phyloP scores from a whole-genome alignment of 2,888 invertebrate genomes.

The Antitype chi region DNA sequence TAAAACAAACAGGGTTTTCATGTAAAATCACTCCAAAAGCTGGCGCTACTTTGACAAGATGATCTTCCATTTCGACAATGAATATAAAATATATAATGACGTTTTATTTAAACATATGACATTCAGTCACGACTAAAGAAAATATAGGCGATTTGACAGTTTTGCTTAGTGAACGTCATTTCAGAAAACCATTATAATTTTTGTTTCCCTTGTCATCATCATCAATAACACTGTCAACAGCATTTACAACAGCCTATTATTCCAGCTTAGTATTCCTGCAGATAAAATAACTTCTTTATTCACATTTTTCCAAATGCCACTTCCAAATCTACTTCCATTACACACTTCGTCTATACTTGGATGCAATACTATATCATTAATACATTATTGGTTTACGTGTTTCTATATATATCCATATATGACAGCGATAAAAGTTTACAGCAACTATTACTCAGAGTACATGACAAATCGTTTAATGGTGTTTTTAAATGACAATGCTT shows the following conservation, averaged over 20 bases:
- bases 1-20: too few species aligned
- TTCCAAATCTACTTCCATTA: slow-evolving; percentile 17
- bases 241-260: background rate
- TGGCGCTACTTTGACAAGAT: too few species aligned
- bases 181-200: background rate
- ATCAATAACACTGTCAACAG: background rate
- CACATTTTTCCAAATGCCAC: background rate
- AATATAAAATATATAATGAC: too few species aligned
- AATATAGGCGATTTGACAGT: too few species aligned
- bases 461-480: slow-evolving; percentile 42
- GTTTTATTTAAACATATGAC: too few species aligned
- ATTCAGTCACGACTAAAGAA: too few species aligned
- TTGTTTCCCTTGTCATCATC: background rate
- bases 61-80: too few species aligned
- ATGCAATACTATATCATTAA: slow-evolving; percentile 1
- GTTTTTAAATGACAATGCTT: slow-evolving; percentile 27
- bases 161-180: too few species aligned
- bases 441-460: slow-evolving; percentile 23
- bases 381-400: slow-evolving; percentile 31
- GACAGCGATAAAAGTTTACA: slow-evolving; percentile 26
- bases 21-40: too few species aligned
- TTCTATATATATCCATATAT: slow-evolving; percentile 16
- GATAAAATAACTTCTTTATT: background rate
- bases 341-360: background rate
- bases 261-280: background rate